Base-by-base conservation (phyloP, 2,113 vertebrate genomes). In the Vanacampus margaritifer region DNA sequence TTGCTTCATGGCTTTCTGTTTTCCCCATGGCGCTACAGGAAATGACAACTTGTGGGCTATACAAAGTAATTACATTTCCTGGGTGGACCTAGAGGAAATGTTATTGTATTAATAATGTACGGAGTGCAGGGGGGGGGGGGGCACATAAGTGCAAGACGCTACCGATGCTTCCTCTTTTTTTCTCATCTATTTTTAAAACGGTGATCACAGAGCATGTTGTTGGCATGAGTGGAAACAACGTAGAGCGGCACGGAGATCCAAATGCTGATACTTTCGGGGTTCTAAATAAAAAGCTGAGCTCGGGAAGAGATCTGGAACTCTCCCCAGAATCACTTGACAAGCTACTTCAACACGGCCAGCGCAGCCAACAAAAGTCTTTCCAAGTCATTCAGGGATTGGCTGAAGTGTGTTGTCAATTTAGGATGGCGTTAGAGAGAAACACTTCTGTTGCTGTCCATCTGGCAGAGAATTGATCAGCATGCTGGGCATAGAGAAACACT, bases 11-110 rank as follows among this genome's bases (percentile, higher is more conserved):
- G 77, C 83, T 75, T 77, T 81, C 85, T 87, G 72, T 88, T 87
- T 89, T 89, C 78, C 83, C 87, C 73, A 85, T 87, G 86, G 84
- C 88, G 84, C 82, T 86, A 87, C 84, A 81, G 79, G 73, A 88
- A 91, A 91, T 86, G 74, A 86, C 77, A 83, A 85, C 79, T 84
- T 88, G 80, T 85, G 81, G 85, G 83, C 79, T 86, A 83, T 84
- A 79, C 71, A 81, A 84, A 85, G 83, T 86, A 83, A 89, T 90
- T 89, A 85, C 84, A 87, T 87, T 86, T 83, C 69, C 81, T 69
- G 65, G 70, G 81, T 75, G 71, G 57, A 81, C 80, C 81, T 78
- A 81, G 71, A 83, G 82, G 69, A 85, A 83, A 81, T 76, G 57
- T 62, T 14, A 62, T 79, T 71, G 82, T 86, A 85, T 89, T 74